Percentiles rank a stretch among this genome's conserved stretches.
Evolutionary conservation across 2,888 invertebrate species (phyloP).

Genomic region (Hanleya hanleyi): DNA sequence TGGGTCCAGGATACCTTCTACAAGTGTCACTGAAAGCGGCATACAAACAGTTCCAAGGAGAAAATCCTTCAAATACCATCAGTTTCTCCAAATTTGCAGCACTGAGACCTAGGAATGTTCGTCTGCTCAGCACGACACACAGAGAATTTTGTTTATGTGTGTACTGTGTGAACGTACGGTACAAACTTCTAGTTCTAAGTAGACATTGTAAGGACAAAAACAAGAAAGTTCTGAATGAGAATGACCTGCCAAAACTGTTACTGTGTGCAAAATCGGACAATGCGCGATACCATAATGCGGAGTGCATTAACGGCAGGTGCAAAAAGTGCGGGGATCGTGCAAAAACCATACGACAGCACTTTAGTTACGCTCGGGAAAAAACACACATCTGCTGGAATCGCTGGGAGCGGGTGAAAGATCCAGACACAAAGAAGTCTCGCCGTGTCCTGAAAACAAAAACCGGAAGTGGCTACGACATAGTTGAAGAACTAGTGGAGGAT

Average conservation of each 20-base stretch:
- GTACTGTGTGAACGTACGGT: constrained; percentile 37
- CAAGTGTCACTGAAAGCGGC: constrained; percentile 35
- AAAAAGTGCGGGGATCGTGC: constrained; percentile 22
- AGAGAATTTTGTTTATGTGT: constrained; percentile 39
- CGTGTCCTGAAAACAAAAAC: constrained; percentile 23
- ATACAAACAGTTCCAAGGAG: constrained; percentile 17
- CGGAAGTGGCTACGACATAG: constrained; percentile 19
- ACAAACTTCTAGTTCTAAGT: constrained; percentile 33
- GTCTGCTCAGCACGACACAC: constrained; percentile 17
- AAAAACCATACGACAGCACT: constrained; percentile 21
- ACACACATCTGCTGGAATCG: too few species aligned
- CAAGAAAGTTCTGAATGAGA: constrained; percentile 24
- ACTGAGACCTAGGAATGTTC: constrained; percentile 29
- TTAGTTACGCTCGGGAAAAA: constrained; percentile 17
- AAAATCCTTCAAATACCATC: constrained; percentile 18
- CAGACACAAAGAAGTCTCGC: neutral
- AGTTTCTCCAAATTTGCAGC: constrained; percentile 29
- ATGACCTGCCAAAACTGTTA: constrained; percentile 27
- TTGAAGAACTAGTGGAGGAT: constrained; percentile 25
- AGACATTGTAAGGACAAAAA: constrained; percentile 3
- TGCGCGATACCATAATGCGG: constrained; percentile 17
- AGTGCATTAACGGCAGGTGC: constrained; percentile 35
- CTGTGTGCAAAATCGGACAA: constrained; percentile 38
- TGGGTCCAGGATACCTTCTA: constrained; percentile 34
- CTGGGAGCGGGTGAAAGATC: too few species aligned